Percentiles rank a stretch among this genome's conserved stretches.
These are phyloP conservation scores for Limnothrissa miodon DNA, from an alignment of 2,113 vertebrate genomes.

Conservation along the genomic window DNA sequence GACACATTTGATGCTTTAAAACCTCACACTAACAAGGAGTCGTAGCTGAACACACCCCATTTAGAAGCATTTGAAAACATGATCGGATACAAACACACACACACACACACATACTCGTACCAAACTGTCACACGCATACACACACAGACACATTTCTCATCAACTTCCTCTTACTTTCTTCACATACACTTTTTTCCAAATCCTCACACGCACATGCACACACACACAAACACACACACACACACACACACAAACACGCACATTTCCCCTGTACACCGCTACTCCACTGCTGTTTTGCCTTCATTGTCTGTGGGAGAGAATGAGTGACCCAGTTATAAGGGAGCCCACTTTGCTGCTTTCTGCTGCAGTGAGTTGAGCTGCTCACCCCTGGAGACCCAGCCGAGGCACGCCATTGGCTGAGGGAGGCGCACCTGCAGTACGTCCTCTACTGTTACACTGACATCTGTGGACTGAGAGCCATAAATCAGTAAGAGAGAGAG, in stretches of 20 bases:
- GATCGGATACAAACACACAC: background rate
- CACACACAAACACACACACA: constrained; percentile 23
- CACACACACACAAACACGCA: constrained; percentile 31
- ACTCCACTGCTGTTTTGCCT: constrained; percentile 22
- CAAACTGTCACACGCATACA: background rate
- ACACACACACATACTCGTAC: constrained; percentile 39
- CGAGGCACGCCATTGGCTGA: constrained; percentile 45
- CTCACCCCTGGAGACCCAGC: constrained; percentile 43
- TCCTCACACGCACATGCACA: background rate
- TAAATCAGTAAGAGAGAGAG: constrained; percentile 41
- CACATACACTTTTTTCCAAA: background rate
- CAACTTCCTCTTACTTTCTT: background rate
- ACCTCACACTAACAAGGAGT: background rate
- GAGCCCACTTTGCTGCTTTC: constrained; percentile 52
- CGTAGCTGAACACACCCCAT: background rate
- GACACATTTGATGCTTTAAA: background rate
- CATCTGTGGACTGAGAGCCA: constrained; percentile 42
- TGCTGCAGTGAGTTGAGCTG: constrained; percentile 33
- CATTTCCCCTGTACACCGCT: constrained; percentile 25
- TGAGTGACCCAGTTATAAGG: constrained; percentile 71
- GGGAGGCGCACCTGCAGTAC: constrained; percentile 50
- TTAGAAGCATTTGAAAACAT: background rate
- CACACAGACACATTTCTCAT: background rate
- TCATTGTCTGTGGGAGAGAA: constrained; percentile 48
- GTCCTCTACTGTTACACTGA: constrained; percentile 47